Evolutionary conservation across 2,113 vertebrate species (phyloP).

Genomic region (Malurus melanocephalus): DNA sequence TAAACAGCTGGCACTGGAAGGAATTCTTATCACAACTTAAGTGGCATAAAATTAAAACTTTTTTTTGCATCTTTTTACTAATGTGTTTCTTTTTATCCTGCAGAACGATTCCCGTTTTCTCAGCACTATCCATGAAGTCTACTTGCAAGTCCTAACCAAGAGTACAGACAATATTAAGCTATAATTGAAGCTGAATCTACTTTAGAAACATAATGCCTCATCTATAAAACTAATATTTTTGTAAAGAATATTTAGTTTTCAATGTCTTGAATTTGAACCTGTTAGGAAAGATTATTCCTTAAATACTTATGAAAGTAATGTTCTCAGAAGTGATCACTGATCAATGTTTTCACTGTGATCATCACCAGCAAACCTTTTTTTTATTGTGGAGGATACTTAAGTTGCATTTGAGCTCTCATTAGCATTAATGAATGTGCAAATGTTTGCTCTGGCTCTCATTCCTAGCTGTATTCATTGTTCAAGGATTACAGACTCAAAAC

Average conservation of each 20-base stretch:
- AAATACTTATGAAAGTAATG: constrained; percentile 62
- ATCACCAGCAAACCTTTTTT: constrained; percentile 76
- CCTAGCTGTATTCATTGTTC: background rate
- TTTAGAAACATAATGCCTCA: constrained; percentile 61
- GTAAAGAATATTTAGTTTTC: constrained; percentile 62
- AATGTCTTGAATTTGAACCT: constrained; percentile 65
- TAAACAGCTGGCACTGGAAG: background rate
- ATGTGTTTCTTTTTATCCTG: background rate
- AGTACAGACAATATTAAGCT: constrained; percentile 83
- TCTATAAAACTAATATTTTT: constrained; percentile 65
- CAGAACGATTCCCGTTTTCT: constrained; percentile 93
- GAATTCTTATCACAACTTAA: background rate
- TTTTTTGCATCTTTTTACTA: background rate
- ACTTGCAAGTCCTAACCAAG: constrained; percentile 88
- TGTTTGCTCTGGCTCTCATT: constrained; percentile 37
- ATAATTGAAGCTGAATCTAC: constrained; percentile 67
- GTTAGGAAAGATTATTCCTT: constrained; percentile 60
- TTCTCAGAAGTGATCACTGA: constrained; percentile 69
- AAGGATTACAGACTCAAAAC: constrained; percentile 8
- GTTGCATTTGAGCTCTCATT: constrained; percentile 58
- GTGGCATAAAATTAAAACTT: background rate
- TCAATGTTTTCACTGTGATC: constrained; percentile 76
- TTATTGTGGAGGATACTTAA: constrained; percentile 33
- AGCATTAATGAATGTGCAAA: constrained; percentile 41
- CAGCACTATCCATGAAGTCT: constrained; percentile 89